phyloP scores from a whole-genome alignment of 1,140 invertebrate species.

The Hetaerina americana region DNA sequence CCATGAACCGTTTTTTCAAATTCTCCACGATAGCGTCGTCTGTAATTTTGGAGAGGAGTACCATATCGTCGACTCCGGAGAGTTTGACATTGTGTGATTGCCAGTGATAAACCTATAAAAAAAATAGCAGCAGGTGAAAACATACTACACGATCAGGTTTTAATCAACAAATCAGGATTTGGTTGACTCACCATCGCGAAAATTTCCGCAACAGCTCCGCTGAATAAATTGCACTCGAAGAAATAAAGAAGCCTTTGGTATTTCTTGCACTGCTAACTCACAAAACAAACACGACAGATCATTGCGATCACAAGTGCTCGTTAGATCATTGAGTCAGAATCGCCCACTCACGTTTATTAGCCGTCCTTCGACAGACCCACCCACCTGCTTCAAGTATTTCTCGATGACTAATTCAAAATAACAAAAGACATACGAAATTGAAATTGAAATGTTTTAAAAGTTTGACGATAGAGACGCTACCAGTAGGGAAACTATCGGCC shows the following conservation, averaged over 20 bases:
- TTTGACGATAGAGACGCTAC: no score
- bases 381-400: background rate
- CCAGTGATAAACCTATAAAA: constrained; percentile 59
- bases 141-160: background rate
- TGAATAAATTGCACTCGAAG: background rate
- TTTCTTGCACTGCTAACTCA: no score
- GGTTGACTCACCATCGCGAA: background rate
- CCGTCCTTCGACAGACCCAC: background rate
- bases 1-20: constrained; percentile 56
- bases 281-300: no score
- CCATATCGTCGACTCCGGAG: constrained; percentile 68
- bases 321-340: background rate
- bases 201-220: no score
- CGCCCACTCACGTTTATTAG: background rate
- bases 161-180: background rate
- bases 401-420: no score
- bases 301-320: background rate
- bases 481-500: no score
- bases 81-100: constrained; percentile 63
- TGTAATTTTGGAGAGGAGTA: constrained; percentile 56
- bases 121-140: background rate
- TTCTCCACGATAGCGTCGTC: constrained; percentile 63
- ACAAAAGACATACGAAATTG: background rate
- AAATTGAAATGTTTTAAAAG: no score
- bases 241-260: no score